A percentile compares a stretch with the other conserved stretches of the same genome.
These are phyloP conservation scores for Eucidaris tribuloides DNA, from an alignment of 35 echinoderm and acorn worm species.

Conservation along the genomic window DNA sequence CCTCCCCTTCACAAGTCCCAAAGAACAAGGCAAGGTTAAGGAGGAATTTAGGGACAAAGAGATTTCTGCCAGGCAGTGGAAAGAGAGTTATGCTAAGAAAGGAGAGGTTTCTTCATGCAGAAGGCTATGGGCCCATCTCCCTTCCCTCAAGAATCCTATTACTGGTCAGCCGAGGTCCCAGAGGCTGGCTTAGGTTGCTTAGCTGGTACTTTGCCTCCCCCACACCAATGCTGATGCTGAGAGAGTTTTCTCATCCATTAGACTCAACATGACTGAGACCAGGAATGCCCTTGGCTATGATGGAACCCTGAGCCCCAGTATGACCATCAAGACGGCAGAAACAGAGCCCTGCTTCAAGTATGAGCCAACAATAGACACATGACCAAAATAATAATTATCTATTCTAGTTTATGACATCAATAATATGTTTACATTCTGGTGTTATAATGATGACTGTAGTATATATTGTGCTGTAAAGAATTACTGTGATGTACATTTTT, in stretches of 20 bases:
- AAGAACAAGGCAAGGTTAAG: neutral
- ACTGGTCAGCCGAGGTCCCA: neutral
- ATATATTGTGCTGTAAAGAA: no score
- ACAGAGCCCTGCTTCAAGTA: neutral
- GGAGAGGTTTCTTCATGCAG: neutral
- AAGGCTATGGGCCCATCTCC: neutral
- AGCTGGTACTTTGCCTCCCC: neutral
- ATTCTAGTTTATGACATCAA: no score
- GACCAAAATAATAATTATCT: no score
- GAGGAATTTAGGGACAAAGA: neutral
- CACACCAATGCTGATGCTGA: neutral
- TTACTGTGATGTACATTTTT: no score
- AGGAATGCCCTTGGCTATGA: neutral
- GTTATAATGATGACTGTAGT: no score
- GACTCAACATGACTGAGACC: neutral
- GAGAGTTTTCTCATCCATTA: neutral
- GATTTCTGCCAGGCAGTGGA: slow-evolving; percentile 11
- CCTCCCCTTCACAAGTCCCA: neutral
- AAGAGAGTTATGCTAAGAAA: neutral
- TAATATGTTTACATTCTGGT: no score
- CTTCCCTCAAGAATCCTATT: neutral
- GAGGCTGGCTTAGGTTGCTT: neutral
- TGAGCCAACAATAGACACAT: neutral
- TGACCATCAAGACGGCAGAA: neutral
- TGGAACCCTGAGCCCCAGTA: neutral